phyloP scores from a whole-genome alignment of 2,888 invertebrate genomes.

The Eueremaeus valkanovi region DNA sequence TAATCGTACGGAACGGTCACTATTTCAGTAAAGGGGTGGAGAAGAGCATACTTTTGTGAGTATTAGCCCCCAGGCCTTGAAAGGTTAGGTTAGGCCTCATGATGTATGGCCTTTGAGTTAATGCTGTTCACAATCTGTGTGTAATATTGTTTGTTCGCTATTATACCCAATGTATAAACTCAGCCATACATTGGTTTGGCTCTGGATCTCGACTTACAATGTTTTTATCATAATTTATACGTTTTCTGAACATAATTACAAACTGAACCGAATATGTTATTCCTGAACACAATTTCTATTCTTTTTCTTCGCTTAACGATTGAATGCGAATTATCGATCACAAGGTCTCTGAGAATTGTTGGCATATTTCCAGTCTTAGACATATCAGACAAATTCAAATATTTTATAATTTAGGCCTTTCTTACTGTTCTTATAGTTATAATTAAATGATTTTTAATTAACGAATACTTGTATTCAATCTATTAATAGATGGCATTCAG shows the following conservation, averaged over 20 bases:
- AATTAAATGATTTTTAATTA: too few species aligned
- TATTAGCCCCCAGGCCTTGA: slow-evolving; percentile 8
- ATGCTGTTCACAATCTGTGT: neutral
- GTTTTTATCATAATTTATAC: slow-evolving; percentile 6
- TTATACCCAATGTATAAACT: too few species aligned
- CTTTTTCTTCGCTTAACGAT: neutral
- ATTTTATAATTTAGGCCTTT: too few species aligned
- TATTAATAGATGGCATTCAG: neutral
- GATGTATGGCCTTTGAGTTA: slow-evolving; percentile 13
- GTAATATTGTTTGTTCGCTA: slow-evolving; percentile 12
- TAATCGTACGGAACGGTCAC: slow-evolving; percentile 1
- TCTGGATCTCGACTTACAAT: too few species aligned
- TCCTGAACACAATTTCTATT: neutral
- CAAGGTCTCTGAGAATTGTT: too few species aligned
- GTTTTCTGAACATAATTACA: neutral
- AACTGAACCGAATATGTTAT: neutral
- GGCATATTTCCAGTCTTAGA: too few species aligned
- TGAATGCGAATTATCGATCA: too few species aligned
- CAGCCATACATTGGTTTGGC: too few species aligned
- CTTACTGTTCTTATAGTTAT: too few species aligned
- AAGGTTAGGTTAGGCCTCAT: slow-evolving; percentile 16
- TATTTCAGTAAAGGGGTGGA: slow-evolving; percentile 16
- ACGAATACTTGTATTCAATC: too few species aligned
- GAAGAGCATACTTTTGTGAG: slow-evolving; percentile 9
- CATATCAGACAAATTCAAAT: too few species aligned